Conservation (phyloP, 2,113 vertebrate species). For the Micromys minutus region DNA sequence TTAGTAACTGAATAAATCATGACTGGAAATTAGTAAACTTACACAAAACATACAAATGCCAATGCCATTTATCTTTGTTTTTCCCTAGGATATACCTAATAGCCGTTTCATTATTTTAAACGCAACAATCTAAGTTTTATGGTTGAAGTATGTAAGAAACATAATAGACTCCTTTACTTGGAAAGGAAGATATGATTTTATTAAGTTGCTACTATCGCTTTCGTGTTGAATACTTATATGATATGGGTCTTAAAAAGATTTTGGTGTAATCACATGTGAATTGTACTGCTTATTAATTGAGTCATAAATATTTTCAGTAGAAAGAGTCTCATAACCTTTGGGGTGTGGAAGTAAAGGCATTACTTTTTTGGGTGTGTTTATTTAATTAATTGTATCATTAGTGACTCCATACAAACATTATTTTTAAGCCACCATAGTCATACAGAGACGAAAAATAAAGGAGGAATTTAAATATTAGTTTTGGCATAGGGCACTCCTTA, state of each 20-base stretch:
- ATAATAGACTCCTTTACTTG: neutral
- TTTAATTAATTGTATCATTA: conserved; percentile 4
- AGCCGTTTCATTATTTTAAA: neutral
- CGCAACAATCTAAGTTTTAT: neutral
- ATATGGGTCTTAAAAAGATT: neutral
- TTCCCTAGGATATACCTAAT: neutral
- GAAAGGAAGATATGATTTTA: neutral
- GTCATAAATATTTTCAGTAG: neutral
- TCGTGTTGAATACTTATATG: neutral
- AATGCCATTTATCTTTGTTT: neutral
- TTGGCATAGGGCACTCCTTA: neutral
- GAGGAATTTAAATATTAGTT: neutral
- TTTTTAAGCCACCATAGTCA: neutral
- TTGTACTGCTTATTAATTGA: neutral
- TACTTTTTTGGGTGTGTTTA: neutral
- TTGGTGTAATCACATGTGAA: neutral
- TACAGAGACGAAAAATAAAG: neutral
- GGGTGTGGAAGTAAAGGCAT: neutral
- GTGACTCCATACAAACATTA: neutral
- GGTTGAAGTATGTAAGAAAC: neutral
- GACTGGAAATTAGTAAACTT: neutral
- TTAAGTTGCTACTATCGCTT: neutral
- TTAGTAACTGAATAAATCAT: conserved; percentile 20
- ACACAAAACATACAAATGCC: neutral
- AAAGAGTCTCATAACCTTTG: neutral